Percentiles rank a stretch among this genome's conserved stretches.
Conservation (phyloP, 2,797 vertebrate species). For the Spinibarbus caldwelli region DNA sequence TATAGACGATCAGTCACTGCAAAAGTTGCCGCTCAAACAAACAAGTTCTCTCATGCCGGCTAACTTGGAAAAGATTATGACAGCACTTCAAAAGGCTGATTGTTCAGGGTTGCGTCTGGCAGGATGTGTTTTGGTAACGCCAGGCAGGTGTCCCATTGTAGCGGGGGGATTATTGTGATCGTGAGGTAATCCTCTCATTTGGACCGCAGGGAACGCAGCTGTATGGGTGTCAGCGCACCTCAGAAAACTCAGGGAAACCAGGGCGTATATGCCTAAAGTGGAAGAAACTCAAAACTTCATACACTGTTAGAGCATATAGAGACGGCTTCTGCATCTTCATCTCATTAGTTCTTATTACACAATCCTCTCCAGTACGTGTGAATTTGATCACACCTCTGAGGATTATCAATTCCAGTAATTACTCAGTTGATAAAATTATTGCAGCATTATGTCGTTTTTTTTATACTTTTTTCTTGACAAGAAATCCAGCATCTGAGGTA, state of each 20-base stretch:
- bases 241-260: background rate
- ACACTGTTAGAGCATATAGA: background rate
- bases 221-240: background rate
- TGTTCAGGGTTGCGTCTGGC: background rate
- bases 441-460: background rate
- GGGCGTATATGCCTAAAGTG: slow-evolving; percentile 1
- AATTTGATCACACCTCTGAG: background rate
- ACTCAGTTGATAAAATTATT: background rate
- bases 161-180: background rate
- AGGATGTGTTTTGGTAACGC: slow-evolving; percentile 2
- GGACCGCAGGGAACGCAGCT: background rate
- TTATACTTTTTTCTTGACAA: too few species aligned
- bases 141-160: slow-evolving; percentile 27
- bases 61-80: slow-evolving; percentile 1
- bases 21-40: background rate
- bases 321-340: background rate
- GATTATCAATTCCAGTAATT: background rate
- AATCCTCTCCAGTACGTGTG: background rate
- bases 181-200: slow-evolving; percentile 42
- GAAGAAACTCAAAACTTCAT: background rate
- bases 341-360: background rate
- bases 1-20: background rate
- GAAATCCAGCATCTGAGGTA: too few species aligned
- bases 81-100: slow-evolving; percentile 12
- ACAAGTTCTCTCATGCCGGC: background rate